phyloP scores from a whole-genome alignment of 2,888 invertebrate species.

The Smittia sp. region DNA sequence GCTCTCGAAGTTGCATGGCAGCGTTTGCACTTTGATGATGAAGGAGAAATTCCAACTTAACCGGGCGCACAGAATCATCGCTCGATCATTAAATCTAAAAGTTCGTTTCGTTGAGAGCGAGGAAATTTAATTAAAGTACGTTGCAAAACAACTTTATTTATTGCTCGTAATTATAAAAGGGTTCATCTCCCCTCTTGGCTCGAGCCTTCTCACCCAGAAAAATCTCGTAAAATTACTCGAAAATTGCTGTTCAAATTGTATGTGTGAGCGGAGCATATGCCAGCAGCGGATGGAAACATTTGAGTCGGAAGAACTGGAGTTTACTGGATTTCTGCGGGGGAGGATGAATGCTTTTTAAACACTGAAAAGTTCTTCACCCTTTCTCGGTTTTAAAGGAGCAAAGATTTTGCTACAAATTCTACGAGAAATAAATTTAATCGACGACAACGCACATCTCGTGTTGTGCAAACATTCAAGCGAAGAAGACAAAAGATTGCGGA shows the following conservation, averaged over 20 bases:
- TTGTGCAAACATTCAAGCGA: background rate
- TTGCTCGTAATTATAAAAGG: conserved; percentile 41
- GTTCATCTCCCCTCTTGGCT: conserved; percentile 6
- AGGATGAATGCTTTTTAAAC: conserved; percentile 20
- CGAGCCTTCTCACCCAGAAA: conserved; percentile 13
- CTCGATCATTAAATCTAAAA: conserved; percentile 26
- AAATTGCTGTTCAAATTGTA: conserved; percentile 35
- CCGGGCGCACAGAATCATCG: background rate
- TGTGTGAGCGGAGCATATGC: conserved; percentile 29
- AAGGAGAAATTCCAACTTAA: background rate
- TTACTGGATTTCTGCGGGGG: background rate
- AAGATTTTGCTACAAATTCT: conserved; percentile 8
- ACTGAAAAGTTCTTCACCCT: background rate
- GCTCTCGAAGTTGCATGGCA: too few relatives aligned
- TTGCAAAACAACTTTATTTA: conserved; percentile 41
- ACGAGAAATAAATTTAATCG: conserved; percentile 20
- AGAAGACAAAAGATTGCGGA: conserved; percentile 16
- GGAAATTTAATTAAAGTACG: conserved; percentile 40
- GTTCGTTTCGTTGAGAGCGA: background rate
- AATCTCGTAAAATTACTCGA: conserved; percentile 35
- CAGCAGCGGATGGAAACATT: background rate
- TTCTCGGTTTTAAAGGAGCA: background rate
- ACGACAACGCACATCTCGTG: conserved; percentile 7
- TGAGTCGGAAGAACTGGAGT: background rate
- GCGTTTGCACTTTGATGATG: background rate